Base-by-base conservation (phyloP, 2,797 vertebrate species). In the Dermochelys coriacea region DNA sequence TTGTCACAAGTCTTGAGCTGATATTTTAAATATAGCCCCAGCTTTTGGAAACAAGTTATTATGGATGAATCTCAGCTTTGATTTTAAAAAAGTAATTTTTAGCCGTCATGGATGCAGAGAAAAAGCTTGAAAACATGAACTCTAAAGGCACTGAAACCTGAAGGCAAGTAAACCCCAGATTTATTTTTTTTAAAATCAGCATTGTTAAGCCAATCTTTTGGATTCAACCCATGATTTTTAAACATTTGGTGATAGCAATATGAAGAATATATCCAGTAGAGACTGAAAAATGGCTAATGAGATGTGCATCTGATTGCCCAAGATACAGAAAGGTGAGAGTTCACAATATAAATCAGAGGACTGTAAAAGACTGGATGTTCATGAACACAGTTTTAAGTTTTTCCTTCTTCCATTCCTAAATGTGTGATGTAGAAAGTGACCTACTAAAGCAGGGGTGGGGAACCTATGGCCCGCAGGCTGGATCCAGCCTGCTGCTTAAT, bases 351-450 rank as follows among this genome's bases (percentile, higher is more conserved):
- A 71, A 74, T 47, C 41, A 75, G 45, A 75, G 23, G 21, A 75
- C 45, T 25, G 21, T 27, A 59, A 34, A 49, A 57, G 49, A 83
- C 34, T 1, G 4, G 68, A 50, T 90, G 55, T 51, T 79, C 59
- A 75, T 71, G 52, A 45, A 41, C 86, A 27, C 0, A 82, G 49
- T 57, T 27, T 5, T 0, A 0, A 85, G n/a, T 1, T 0, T 41
- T 80, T 27, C 41, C 71, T 59, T 51, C 25, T 57, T 27, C 19
- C 23, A 27, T 12, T 75, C 23, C 37, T 25, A 41, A 75, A 45
- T 23, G 75, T 71, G 41, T 47, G 71, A 75, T 4, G 2, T 71
- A 75, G 37, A 74, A 45, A 41, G 21, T 41, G 18, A 41, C n/a
- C 68, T 71, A 37, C 68, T 71, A 12, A 23, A 74, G 19, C 51